A percentile compares a stretch with the other conserved stretches of the same genome.
phyloP scores from a whole-genome alignment of 1,140 invertebrate genomes.

The Zaprionus kolodkinae region DNA sequence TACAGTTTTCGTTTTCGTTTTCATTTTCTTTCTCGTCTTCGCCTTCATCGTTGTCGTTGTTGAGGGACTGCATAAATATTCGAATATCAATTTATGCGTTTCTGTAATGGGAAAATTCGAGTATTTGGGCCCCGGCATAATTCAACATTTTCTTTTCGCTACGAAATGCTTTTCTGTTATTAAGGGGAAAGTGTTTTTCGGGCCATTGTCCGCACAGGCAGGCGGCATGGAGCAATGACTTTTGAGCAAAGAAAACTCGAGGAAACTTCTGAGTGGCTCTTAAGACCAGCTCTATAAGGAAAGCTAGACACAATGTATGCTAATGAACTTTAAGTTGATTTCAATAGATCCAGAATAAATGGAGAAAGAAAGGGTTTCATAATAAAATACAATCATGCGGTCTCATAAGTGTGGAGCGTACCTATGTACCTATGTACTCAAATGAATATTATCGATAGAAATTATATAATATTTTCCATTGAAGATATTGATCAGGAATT shows the following conservation, averaged over 20 bases:
- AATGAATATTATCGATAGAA: background rate
- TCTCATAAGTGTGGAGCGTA: background rate
- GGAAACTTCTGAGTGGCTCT: slow-evolving; percentile 15
- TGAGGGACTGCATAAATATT: slow-evolving; percentile 62
- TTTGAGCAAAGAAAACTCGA: slow-evolving; percentile 6
- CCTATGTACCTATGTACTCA: background rate
- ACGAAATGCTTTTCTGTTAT: slow-evolving; percentile 24
- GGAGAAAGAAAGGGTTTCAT: background rate
- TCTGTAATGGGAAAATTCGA: slow-evolving; percentile 44
- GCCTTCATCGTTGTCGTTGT: slow-evolving; percentile 19
- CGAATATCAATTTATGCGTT: slow-evolving; percentile 78
- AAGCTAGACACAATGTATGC: background rate
- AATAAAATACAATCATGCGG: background rate
- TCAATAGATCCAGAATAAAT: background rate
- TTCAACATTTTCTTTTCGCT: slow-evolving; percentile 49
- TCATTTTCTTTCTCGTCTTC: slow-evolving; percentile 7
- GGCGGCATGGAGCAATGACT: background rate
- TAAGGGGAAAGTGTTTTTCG: slow-evolving; percentile 65
- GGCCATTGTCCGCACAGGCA: background rate
- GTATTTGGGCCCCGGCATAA: slow-evolving; percentile 57
- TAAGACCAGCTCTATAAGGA: background rate
- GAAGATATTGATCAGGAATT: background rate
- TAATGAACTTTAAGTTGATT: slow-evolving; percentile 8
- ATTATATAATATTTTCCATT: background rate
- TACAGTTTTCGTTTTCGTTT: slow-evolving; percentile 20